Percentiles rank a stretch among this genome's conserved stretches.
These are phyloP conservation scores for Diachasma alloeum DNA, from an alignment of 1,140 invertebrate genomes.

Conservation along the genomic window DNA sequence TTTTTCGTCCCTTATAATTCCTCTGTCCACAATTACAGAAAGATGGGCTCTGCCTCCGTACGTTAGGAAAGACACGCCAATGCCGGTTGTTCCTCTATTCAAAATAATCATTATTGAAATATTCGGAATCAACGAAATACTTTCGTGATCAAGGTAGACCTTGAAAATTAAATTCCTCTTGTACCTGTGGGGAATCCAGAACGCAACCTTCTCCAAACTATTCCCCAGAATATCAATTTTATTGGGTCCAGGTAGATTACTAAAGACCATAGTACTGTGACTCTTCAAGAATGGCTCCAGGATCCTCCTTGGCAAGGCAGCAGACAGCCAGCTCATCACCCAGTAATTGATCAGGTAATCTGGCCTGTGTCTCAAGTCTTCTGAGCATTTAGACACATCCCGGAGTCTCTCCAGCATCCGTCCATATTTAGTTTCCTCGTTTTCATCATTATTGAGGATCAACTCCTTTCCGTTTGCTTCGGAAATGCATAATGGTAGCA, in stretches of 20 bases:
- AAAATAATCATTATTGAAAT: neutral
- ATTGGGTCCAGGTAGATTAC: conserved; percentile 51
- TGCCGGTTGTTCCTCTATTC: conserved; percentile 42
- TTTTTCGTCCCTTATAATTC: conserved; percentile 38
- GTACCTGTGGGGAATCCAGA: conserved; percentile 54
- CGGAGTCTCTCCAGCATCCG: conserved; percentile 37
- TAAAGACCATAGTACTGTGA: conserved; percentile 51
- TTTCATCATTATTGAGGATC: neutral
- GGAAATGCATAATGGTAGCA: conserved; percentile 46
- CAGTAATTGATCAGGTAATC: conserved; percentile 52
- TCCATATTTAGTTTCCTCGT: conserved; percentile 20
- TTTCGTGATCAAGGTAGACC: neutral
- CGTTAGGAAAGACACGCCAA: conserved; percentile 50
- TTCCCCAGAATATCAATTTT: conserved; percentile 42
- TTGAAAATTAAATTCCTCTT: neutral
- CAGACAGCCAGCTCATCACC: conserved; percentile 46
- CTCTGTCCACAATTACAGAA: conserved; percentile 48
- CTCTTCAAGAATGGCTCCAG: conserved; percentile 41
- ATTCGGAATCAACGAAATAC: neutral
- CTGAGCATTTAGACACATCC: conserved; percentile 39
- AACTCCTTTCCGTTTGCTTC: conserved; percentile 27
- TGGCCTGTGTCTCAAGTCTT: conserved; percentile 34
- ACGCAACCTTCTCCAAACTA: conserved; percentile 45
- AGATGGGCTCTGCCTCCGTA: conserved; percentile 51
- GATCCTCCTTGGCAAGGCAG: conserved; percentile 42